Conservation (phyloP, 2,797 vertebrate genomes). For the Pipistrellus pygmaeus region DNA sequence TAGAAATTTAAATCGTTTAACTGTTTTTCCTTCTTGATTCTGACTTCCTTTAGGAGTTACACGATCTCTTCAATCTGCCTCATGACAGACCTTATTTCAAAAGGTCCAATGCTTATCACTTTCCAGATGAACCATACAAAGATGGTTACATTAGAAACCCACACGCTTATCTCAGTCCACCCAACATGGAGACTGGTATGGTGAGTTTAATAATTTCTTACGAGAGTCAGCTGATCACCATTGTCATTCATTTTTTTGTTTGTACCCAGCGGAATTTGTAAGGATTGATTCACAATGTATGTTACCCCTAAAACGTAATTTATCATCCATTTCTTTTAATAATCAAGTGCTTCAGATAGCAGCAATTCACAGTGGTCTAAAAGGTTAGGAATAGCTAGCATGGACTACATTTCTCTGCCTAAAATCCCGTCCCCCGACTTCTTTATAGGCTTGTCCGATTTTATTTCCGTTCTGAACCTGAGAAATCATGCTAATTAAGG, state of each 20-base stretch:
- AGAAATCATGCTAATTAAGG: slow-evolving; percentile 30
- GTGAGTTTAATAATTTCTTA: slow-evolving; percentile 86
- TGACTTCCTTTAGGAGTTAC: slow-evolving; percentile 91
- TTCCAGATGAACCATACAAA: slow-evolving; percentile 93
- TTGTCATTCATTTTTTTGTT: slow-evolving; percentile 22
- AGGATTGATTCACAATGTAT: not conserved
- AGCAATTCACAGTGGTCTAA: not conserved
- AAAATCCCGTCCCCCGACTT: slow-evolving; percentile 25
- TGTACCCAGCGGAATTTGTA: too few species aligned
- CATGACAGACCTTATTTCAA: slow-evolving; percentile 94
- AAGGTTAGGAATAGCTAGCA: not conserved
- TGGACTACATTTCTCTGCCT: not conserved
- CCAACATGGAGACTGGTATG: slow-evolving; percentile 90
- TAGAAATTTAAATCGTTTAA: slow-evolving; percentile 35
- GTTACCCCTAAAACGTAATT: not conserved
- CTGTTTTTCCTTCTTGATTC: slow-evolving; percentile 34
- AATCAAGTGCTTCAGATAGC: not conserved
- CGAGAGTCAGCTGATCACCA: not conserved
- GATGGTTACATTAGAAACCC: slow-evolving; percentile 96
- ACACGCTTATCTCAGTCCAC: slow-evolving; percentile 91
- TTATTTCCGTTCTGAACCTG: not conserved
- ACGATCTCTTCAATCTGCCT: slow-evolving; percentile 91
- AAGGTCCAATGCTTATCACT: slow-evolving; percentile 94
- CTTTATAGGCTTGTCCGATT: not conserved
- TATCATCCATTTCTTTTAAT: slow-evolving; percentile 20